A percentile compares a stretch with the other conserved stretches of the same genome.
These are phyloP conservation scores for Micronycteris hirsuta DNA, from an alignment of 2,113 vertebrate species.

Conservation along the genomic window DNA sequence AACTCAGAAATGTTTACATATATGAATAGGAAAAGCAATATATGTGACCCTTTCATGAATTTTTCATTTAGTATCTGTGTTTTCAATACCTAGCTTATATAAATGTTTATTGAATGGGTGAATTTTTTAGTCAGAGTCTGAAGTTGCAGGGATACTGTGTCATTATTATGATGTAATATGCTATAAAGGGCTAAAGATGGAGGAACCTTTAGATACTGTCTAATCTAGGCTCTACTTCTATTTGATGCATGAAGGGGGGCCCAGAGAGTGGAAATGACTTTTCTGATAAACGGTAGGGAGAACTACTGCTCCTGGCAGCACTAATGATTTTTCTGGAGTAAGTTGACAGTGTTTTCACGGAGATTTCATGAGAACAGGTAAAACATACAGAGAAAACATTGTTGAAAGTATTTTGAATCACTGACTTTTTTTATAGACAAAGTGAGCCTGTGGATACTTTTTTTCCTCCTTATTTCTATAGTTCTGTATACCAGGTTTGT, in stretches of 20 bases:
- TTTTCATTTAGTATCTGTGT: slow-evolving; percentile 38
- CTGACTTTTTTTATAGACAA: slow-evolving; percentile 26
- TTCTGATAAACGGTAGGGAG: background rate
- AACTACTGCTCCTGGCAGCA: background rate
- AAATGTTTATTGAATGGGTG: background rate
- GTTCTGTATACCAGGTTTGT: background rate
- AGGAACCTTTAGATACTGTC: background rate
- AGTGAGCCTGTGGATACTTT: background rate
- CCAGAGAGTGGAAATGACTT: background rate
- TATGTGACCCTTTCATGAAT: background rate
- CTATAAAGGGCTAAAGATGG: background rate
- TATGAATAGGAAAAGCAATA: background rate
- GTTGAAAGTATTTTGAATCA: slow-evolving; percentile 42
- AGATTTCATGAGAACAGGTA: slow-evolving; percentile 4
- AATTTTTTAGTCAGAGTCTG: background rate
- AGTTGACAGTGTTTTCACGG: slow-evolving; percentile 8
- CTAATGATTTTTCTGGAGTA: slow-evolving; percentile 3
- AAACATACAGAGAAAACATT: slow-evolving; percentile 17
- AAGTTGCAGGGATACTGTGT: background rate
- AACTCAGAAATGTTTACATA: slow-evolving; percentile 13
- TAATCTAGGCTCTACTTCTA: background rate
- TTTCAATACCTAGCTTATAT: background rate
- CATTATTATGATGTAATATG: background rate
- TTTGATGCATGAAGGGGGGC: background rate
- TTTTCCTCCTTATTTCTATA: background rate